Evolutionary conservation across 2,888 invertebrate genomes (phyloP).

Genomic region (Exocentrus adspersus): DNA sequence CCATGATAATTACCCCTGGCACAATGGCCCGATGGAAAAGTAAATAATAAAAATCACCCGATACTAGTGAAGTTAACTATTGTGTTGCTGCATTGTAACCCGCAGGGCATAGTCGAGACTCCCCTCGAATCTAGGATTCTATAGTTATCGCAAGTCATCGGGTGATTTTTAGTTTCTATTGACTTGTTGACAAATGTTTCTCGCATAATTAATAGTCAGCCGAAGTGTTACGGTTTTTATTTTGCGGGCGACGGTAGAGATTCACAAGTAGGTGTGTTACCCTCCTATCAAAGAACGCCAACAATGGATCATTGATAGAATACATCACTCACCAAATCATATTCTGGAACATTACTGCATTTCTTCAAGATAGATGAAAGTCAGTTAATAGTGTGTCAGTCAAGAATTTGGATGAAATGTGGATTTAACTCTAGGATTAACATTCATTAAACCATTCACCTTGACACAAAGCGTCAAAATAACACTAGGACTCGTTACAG

Average conservation of each 20-base stretch:
- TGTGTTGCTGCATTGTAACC: conserved; percentile 3
- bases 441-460: too few species aligned
- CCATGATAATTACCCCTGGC: conserved; percentile 24
- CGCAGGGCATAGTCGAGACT: conserved; percentile 7
- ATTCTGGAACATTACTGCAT: too few species aligned
- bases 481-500: too few species aligned
- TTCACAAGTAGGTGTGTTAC: too few species aligned
- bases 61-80: not conserved
- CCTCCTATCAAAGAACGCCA: too few species aligned
- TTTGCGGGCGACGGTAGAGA: not conserved
- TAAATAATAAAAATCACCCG: conserved; percentile 24
- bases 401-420: too few species aligned
- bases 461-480: too few species aligned
- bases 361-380: too few species aligned
- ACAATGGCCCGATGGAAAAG: conserved; percentile 25
- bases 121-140: conserved; percentile 11
- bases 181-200: conserved; percentile 32
- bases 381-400: too few species aligned
- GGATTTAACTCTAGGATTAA: too few species aligned
- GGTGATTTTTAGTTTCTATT: conserved; percentile 17
- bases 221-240: not conserved
- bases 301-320: too few species aligned
- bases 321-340: too few species aligned
- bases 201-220: conserved; percentile 2
- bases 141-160: conserved; percentile 28